Evolutionary conservation across 1,140 invertebrate species (phyloP), one percentile per base, ranked within the genome.

Genomic region (Mamestra configurata): DNA sequence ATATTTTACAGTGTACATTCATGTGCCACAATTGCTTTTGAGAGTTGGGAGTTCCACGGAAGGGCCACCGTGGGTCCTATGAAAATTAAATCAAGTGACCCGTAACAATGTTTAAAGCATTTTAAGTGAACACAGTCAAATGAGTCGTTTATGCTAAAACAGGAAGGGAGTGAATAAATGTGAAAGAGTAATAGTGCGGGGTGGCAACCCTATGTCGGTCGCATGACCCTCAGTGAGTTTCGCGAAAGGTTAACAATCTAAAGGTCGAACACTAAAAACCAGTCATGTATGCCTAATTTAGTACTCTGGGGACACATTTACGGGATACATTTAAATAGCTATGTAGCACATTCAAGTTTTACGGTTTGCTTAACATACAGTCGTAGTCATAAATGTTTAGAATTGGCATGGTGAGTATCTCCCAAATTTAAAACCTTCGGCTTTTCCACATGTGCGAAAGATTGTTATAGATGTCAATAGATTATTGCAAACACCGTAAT

Each of bases 211-310:
- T 77, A 13, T 53, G 61, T 51, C 6, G 64, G 31, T 66, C 53
- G 66, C 57, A 72, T 79, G 76, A 61, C 79, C 82, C 80, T 82
- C 61, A 66, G 72, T 22, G 46, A 75, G 80, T 81, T 83, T 82
- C 57, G 73, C 80, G 49, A 64, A 83, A 86, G 80, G 82, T 84
- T 84, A 83, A 86, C 59, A 80, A 79, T 80, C 68, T 71, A 83
- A 86, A 88, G 86, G 84, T 83, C 82, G 77, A 55, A 83, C 79
- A 77, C 81, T 80, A 80, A 82, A 82, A 84, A 78, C 72, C 70
- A 80, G 73, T 82, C 83, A 80, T 83, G 82, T 85, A 77, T 66
- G 40, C 68, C 72, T 77, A 72, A 81, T 81, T 81, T 73, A 73
- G 37, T 61, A 15, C 37, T 27, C 64, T 53, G 40, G 20, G 43